A percentile compares a stretch with the other conserved stretches of the same genome.
Evolutionary conservation across 1,140 invertebrate species (phyloP).

Genomic region (Ditylenchus dipsaci): DNA sequence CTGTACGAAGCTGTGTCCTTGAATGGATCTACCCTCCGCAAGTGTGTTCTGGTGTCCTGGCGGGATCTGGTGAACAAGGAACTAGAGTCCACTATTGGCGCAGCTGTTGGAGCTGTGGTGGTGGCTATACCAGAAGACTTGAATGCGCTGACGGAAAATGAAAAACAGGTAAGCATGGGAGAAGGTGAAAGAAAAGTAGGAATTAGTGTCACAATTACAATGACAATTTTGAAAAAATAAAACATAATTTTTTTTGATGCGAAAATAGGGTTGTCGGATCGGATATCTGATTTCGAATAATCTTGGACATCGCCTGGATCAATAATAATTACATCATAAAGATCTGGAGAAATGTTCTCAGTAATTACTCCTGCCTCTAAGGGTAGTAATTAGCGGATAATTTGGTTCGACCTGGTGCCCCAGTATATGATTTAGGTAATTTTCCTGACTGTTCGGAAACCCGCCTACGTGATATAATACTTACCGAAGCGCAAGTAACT

Average conservation of each 20-base stretch:
- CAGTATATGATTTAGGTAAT: too few relatives aligned
- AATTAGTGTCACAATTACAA: background rate
- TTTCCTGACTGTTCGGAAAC: too few relatives aligned
- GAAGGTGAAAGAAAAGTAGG: background rate
- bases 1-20: conserved; percentile 74
- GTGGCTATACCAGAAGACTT: conserved; percentile 75
- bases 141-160: conserved; percentile 65
- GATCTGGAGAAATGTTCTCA: too few relatives aligned
- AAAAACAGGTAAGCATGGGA: conserved; percentile 67
- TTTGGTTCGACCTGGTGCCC: too few relatives aligned
- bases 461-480: too few relatives aligned
- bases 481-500: too few relatives aligned
- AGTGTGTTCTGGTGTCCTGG: conserved; percentile 78
- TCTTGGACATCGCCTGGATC: too few relatives aligned
- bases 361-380: too few relatives aligned
- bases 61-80: conserved; percentile 73
- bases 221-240: conserved; percentile 32
- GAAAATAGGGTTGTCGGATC: too few relatives aligned
- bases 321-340: too few relatives aligned
- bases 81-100: conserved; percentile 72
- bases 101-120: conserved; percentile 75
- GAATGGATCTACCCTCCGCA: conserved; percentile 75
- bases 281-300: too few relatives aligned
- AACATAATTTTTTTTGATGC: conserved; percentile 20
- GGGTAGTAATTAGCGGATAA: too few relatives aligned